phyloP scores from a whole-genome alignment of 2,113 vertebrate species.

The Puma concolor region DNA sequence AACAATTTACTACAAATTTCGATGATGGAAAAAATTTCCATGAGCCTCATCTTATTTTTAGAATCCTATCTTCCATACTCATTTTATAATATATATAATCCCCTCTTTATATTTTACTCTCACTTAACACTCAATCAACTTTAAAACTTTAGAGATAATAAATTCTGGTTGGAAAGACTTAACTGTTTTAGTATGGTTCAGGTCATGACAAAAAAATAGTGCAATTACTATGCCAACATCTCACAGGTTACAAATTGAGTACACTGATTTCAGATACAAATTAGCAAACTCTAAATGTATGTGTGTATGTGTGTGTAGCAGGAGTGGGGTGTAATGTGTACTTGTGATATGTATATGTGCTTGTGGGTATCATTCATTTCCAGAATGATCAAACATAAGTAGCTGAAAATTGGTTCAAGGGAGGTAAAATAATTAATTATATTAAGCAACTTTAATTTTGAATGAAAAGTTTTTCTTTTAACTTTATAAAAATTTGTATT shows the following conservation, averaged over 20 bases:
- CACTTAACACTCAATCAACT: background rate
- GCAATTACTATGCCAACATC: background rate
- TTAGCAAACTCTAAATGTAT: background rate
- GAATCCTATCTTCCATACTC: background rate
- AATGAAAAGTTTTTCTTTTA: background rate
- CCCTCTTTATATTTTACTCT: background rate
- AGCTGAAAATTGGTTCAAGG: background rate
- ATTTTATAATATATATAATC: background rate
- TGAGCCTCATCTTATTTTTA: background rate
- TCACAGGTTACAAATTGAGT: background rate
- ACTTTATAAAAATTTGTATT: background rate
- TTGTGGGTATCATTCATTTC: background rate
- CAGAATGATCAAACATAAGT: background rate
- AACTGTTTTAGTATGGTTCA: background rate
- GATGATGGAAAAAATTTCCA: background rate
- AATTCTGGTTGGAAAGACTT: background rate
- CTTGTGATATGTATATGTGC: background rate
- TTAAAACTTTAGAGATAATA: background rate
- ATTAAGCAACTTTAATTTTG: background rate
- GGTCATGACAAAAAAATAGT: background rate
- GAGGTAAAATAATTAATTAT: background rate
- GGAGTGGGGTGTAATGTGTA: background rate
- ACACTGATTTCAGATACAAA: background rate
- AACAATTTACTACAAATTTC: background rate
- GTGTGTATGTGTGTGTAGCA: background rate